Evolutionary conservation across 2,888 invertebrate genomes (phyloP).

Genomic region (Spatulosminthurus flaviceps): DNA sequence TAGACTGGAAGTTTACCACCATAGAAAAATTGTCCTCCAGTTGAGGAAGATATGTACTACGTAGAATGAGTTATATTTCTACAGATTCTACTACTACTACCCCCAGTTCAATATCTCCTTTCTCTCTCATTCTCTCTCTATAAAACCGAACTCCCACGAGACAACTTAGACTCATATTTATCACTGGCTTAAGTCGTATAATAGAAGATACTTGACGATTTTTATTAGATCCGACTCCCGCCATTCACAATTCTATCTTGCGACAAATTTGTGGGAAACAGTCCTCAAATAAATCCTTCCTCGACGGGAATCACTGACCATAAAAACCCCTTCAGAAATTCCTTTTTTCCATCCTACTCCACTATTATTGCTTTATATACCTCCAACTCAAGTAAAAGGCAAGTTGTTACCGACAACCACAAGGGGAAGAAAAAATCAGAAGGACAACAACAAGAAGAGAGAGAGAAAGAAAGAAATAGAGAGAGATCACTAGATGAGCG

Average conservation of each 20-base stretch:
- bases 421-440: not conserved
- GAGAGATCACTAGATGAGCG: not conserved
- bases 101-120: not conserved
- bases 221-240: constrained; percentile 43
- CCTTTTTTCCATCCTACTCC: not conserved
- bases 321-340: constrained; percentile 36
- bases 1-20: too few relatives aligned
- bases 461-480: not conserved
- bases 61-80: constrained; percentile 9
- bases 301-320: constrained; percentile 39
- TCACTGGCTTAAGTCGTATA: constrained; percentile 18
- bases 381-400: constrained; percentile 4
- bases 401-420: not conserved
- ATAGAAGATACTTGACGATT: constrained; percentile 37
- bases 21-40: not conserved
- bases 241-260: constrained; percentile 37
- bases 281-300: constrained; percentile 42
- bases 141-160: not conserved
- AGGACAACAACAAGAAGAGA: not conserved
- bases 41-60: not conserved
- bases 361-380: not conserved
- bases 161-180: constrained; percentile 30
- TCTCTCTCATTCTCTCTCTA: not conserved
- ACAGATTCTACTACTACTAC: not conserved
- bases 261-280: constrained; percentile 38